Evolutionary conservation across 2,113 vertebrate genomes (phyloP), one percentile per base, ranked within the genome.

Genomic region (Canis aureus): DNA sequence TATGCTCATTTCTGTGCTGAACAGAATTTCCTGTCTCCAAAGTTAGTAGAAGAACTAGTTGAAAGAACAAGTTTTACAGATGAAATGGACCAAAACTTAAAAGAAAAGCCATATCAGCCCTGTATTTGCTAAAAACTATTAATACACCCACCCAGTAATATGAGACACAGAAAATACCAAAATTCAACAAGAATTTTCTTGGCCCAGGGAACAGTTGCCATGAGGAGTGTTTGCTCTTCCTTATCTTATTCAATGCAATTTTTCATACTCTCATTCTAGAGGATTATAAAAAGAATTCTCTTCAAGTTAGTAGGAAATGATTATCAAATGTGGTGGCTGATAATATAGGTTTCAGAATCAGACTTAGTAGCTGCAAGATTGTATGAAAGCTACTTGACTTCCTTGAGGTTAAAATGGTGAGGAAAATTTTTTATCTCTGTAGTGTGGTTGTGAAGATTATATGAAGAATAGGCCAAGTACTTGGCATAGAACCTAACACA

Each of bases 251-350:
- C 32, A 78, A 27, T 62, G 19, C 11, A 91, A 35, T 38, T 85
- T 92, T 64, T 96, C 59, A 91, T 89, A 53, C 12, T 51, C 17
- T 89, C 59, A 55, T 62, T 95, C 66, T 82, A 79, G 16, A 73
- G 23, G 1, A 79, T 87, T 80, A 69, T 76, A 53, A 89, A 76
- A 87, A 95, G 32, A 90, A 60, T 67, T 73, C 53, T 66, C 73
- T 74, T 81, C 23, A 25, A 53, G 86, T 57, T 51, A 79, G 20
- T 76, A 11, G 19, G 29, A 94, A 96, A 69, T 0, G 19, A 94
- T 2, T 15, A 13, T 91, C 32, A 95, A 76, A 53, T 23, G 20
- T 59, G 10, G 13, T 60, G 1, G 25, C 29, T 84, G 27, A 85
- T 78, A 76, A n/a, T 53, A 43, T 0, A 93, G 25, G 9, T 27